Evolutionary conservation across 2,888 invertebrate genomes (phyloP), one percentile per base, ranked within the genome.

Genomic region (Emmelina monodactyla): DNA sequence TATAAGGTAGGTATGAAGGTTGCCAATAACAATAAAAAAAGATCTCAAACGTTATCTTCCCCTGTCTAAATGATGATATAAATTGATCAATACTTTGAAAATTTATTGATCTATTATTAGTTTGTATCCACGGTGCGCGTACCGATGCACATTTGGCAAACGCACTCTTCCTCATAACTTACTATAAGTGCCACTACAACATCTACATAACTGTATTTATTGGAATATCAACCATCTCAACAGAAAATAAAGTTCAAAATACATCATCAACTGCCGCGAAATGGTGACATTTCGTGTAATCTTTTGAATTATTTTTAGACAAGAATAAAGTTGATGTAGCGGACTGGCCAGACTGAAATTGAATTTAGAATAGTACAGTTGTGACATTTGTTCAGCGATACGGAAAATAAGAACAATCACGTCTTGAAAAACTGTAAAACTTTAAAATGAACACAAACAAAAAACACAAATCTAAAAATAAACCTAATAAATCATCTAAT

Each of bases 341-440:
- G 67, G 64, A 60, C 62, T 67, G 62, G 64, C 63, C 72, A 76
- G 72, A 69, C 50, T 53, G 45, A 50, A 52, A 54, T 64, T 65
- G 67, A 54, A 62, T 62, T 68, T 71, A 66, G 65, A 62, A 51
- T 54, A 50, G 69, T 41, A 41, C 59, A 58, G 68, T 59, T 62
- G 62, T 55, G 40, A 46, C 44, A 45, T 41, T 42, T 40, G 43
- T 46, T 47, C 46, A 44, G 42, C 39, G 30, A 34, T 33, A 29
- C 28, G 14, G 10, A 2, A 28, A 25, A 15, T 19, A 7, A 12
- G 3, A 9, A 9, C 22, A 29, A 14, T 19, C 14, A 6, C n/a
- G 22, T 12, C 11, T 2, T 14, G 37, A 29, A 22, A 14, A 14
- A 28, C 9, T 12, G 28, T 34, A 14, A 33, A 22, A 16, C 22